phyloP scores from a whole-genome alignment of 2,888 invertebrate species.

The Seira sanloemensis region DNA sequence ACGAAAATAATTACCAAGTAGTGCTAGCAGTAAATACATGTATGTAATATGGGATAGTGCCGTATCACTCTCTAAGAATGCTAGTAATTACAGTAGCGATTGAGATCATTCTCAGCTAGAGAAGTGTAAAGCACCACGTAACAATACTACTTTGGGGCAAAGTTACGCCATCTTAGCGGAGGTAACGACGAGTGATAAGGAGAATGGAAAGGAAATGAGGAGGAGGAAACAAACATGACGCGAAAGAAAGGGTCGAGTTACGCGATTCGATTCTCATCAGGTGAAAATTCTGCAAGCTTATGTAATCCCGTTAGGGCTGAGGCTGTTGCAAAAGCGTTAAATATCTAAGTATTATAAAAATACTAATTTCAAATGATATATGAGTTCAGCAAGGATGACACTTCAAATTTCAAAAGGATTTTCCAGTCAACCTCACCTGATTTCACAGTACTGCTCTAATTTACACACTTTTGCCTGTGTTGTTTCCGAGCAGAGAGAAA shows the following conservation, averaged over 20 bases:
- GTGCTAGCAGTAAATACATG: too few species aligned
- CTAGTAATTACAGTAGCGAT: too few species aligned
- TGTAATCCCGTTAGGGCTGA: background rate
- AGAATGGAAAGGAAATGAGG: background rate
- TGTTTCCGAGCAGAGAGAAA: too few species aligned
- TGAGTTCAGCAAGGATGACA: background rate
- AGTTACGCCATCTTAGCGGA: background rate
- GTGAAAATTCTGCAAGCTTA: background rate
- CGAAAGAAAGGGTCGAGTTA: background rate
- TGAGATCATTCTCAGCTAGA: too few species aligned
- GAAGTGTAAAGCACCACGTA: too few species aligned
- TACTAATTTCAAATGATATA: background rate
- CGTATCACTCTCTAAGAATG: background rate
- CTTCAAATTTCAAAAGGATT: background rate
- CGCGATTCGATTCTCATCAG: background rate
- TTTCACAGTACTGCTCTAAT: background rate
- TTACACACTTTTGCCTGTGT: too few species aligned
- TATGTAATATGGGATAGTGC: too few species aligned
- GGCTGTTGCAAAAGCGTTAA: background rate
- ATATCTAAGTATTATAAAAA: background rate
- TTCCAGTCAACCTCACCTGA: background rate
- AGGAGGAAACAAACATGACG: background rate
- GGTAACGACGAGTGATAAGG: background rate
- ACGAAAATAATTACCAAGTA: background rate
- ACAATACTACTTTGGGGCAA: too few species aligned